These are phyloP conservation scores for Zaprionus taronus DNA, from an alignment of 1,140 invertebrate species.

Conservation along the genomic window DNA sequence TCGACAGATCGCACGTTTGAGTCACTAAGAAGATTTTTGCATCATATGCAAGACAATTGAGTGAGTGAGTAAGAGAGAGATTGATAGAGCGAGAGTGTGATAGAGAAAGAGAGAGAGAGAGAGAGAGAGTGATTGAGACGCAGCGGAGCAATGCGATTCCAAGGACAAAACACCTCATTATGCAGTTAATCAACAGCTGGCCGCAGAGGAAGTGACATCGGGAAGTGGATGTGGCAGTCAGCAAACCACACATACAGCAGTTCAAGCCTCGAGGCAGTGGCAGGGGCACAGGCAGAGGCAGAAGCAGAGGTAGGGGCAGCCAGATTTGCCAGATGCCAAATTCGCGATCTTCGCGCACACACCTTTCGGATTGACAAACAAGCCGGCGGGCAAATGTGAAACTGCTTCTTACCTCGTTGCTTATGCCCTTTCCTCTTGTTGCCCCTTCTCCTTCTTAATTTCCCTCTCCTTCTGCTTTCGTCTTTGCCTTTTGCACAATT, in stretches of 20 bases:
- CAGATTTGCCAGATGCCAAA: slow-evolving; percentile 40
- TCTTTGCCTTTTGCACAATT: slow-evolving; percentile 42
- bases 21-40: no score
- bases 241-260: not conserved
- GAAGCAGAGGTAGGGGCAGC: not conserved
- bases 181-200: slow-evolving; percentile 80
- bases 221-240: slow-evolving; percentile 62
- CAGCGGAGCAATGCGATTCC: not conserved
- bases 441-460: not conserved
- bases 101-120: not conserved
- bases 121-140: not conserved
- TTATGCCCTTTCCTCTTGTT: not conserved
- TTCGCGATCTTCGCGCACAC: slow-evolving; percentile 49
- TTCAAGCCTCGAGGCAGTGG: slow-evolving; percentile 1
- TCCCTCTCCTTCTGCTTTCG: not conserved
- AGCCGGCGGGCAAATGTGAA: slow-evolving; percentile 44
- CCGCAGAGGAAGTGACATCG: slow-evolving; percentile 48
- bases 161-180: slow-evolving; percentile 44
- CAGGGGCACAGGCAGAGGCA: not conserved
- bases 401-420: slow-evolving; percentile 7
- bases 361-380: slow-evolving; percentile 66
- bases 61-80: not conserved
- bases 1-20: no score
- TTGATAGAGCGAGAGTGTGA: not conserved
- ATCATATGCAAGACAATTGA: no score